These are phyloP conservation scores for Melanerpes formicivorus DNA, from an alignment of 2,113 vertebrate species.

Conservation along the genomic window DNA sequence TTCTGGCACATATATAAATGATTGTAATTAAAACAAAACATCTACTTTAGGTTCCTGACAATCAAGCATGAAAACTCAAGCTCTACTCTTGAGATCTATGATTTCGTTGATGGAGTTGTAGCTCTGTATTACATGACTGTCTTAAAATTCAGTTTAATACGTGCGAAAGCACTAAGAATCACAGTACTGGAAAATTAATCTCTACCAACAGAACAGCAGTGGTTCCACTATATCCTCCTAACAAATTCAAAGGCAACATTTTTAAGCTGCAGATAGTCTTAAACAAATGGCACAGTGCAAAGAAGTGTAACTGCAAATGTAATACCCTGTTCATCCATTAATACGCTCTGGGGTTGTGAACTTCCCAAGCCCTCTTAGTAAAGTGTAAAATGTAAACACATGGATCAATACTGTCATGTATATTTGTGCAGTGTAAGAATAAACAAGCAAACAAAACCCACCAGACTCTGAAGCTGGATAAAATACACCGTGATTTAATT, in stretches of 20 bases:
- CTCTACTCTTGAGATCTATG: not conserved
- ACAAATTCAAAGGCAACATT: not conserved
- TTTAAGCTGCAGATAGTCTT: not conserved
- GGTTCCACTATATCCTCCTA: not conserved
- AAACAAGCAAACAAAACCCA: not conserved
- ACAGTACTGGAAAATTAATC: not conserved
- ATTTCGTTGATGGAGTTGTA: not conserved
- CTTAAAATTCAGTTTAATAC: not conserved
- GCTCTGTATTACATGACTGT: not conserved
- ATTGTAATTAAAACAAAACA: not conserved
- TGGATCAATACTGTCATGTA: not conserved
- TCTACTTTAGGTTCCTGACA: not conserved
- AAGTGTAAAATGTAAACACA: not conserved
- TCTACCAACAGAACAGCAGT: not conserved
- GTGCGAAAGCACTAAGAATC: not conserved
- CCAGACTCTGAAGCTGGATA: not conserved
- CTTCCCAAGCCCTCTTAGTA: not conserved
- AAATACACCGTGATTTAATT: not conserved
- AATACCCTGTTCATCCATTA: not conserved
- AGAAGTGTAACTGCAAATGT: not conserved
- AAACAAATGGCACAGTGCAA: not conserved
- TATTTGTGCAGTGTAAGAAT: not conserved
- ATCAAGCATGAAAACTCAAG: fast-evolving
- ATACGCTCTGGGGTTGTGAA: not conserved
- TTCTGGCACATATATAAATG: not conserved